Base-by-base conservation (phyloP, 2,797 vertebrate species). In the Alosa sapidissima region DNA sequence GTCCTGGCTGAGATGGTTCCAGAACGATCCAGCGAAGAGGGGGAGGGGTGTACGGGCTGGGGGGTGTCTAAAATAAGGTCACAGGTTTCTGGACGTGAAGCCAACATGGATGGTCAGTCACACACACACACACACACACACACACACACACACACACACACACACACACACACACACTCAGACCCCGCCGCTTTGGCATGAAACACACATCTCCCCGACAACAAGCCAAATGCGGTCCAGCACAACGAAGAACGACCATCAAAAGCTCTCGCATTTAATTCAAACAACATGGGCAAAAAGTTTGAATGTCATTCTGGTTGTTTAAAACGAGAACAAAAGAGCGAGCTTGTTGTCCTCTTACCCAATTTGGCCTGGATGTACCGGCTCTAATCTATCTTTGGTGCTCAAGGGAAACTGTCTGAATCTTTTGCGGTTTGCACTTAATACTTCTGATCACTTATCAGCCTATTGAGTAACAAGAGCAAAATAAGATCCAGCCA, bases 321-420 rank as follows among this genome's bases (percentile, higher is more conserved):
- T 86, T 89, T 86, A 91, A 88, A 33, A 65, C 86, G 85, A 84
- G 84, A 90, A 85, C 72, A 11, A 55, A 28, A 45, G 62, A 86
- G 82, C 86, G 88, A 88, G 81, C 86, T 83, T 82, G 72, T 49
- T 83, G 86, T 87, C 84, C 82, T 87, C 72, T 72, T 52, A 14
- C 24, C 68, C 4, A 52, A 19, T 65, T 33, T 36, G 33, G 81
- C 33, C 68, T 75, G 14, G 68, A 36, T 36, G 14, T 36, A 16
- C 11, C 14, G 36, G 1, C 68, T 16, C 68, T 45, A 75, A 75
- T 75, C 68, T 75, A 45, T 75, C 68, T 75, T 75, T 16, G 45
- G 68, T 45, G 36, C 65, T 28, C 65, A 5, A 9, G 28, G 16
- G 16, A 45, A 65, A 41, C 68, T 10, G 68, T 13, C 68, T 45